Conservation (phyloP, 2,888 invertebrate genomes). For the Teinopalpus imperialis region DNA sequence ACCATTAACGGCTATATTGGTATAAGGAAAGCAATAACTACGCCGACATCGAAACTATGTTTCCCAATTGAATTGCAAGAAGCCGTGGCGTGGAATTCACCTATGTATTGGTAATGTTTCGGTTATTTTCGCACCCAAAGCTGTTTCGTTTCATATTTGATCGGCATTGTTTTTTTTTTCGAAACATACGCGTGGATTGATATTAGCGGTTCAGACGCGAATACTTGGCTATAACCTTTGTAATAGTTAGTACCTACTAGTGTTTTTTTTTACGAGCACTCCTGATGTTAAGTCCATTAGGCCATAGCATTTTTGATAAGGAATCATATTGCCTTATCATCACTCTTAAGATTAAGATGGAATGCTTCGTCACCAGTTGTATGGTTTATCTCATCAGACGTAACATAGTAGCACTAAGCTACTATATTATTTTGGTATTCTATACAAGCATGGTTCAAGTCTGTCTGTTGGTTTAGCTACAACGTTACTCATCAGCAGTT, state of each 20-base stretch:
- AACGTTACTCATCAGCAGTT: no score
- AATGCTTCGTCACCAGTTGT: no score
- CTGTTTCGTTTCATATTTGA: conserved; percentile 14
- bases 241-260: neutral
- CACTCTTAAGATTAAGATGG: no score
- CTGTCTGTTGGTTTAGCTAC: no score
- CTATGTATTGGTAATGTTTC: conserved; percentile 38
- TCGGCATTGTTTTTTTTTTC: conserved; percentile 1
- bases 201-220: conserved; percentile 2
- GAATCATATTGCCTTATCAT: no score
- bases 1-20: conserved; percentile 45
- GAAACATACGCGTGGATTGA: neutral
- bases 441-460: no score
- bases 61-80: conserved; percentile 46
- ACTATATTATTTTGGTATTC: no score
- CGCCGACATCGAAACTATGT: conserved; percentile 47
- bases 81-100: conserved; percentile 35
- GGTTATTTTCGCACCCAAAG: conserved; percentile 29
- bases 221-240: conserved; percentile 1
- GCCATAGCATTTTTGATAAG: no score
- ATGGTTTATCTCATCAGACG: no score
- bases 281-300: no score
- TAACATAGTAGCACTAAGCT: no score
- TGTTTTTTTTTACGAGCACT: no score
- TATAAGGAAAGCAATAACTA: conserved; percentile 40